Conservation (phyloP, 2,888 invertebrate species). For the Morpho achilles region DNA sequence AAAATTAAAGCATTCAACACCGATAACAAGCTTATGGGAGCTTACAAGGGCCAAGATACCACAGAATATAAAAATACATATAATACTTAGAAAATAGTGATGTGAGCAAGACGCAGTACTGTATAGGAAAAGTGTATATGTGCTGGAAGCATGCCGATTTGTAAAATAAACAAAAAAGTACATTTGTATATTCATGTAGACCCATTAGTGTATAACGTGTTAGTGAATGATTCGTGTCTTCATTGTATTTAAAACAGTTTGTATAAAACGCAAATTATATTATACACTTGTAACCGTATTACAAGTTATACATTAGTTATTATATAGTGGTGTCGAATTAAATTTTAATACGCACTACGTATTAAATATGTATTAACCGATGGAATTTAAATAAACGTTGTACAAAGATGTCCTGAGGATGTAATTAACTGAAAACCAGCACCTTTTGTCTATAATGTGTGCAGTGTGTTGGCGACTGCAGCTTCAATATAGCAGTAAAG, state of each 20-base stretch:
- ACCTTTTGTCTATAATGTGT: slow-evolving; percentile 50
- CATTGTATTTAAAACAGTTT: neutral
- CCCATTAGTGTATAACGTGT: slow-evolving; percentile 63
- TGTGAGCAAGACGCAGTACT: slow-evolving; percentile 22
- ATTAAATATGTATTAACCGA: neutral
- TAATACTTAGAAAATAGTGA: slow-evolving; percentile 15
- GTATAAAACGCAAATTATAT: neutral
- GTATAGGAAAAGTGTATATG: slow-evolving; percentile 25
- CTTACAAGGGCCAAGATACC: slow-evolving; percentile 15
- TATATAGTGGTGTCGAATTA: slow-evolving; percentile 29
- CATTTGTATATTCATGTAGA: slow-evolving; percentile 45
- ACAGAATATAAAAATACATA: slow-evolving; percentile 22
- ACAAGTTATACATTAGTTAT: neutral
- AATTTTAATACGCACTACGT: neutral
- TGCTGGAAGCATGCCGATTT: slow-evolving; percentile 30
- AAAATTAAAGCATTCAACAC: slow-evolving; percentile 22
- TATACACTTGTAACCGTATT: neutral
- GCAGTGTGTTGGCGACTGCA: slow-evolving; percentile 73
- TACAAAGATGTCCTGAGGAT: too few species aligned
- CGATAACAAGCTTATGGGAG: slow-evolving; percentile 19
- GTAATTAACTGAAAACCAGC: slow-evolving; percentile 1
- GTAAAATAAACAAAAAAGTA: slow-evolving; percentile 12
- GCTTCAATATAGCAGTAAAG: slow-evolving; percentile 35
- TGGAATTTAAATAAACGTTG: too few species aligned
- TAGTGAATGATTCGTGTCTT: slow-evolving; percentile 32